Conservation (phyloP, 2,113 vertebrate genomes). For the Dicentrarchus labrax region DNA sequence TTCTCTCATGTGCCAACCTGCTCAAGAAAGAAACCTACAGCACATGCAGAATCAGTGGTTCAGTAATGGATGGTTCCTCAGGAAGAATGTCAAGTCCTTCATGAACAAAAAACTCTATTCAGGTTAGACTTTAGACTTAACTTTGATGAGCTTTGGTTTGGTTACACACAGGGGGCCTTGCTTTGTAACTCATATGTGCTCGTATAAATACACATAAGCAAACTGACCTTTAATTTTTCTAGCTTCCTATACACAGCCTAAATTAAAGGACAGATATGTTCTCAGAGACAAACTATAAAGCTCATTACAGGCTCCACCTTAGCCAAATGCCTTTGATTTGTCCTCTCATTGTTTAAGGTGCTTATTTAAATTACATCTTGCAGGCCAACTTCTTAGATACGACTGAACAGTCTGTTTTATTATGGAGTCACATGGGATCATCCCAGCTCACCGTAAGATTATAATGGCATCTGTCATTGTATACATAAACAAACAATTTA, state of each 20-base stretch:
- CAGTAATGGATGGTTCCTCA: neutral
- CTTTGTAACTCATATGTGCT: neutral
- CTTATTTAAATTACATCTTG: conserved; percentile 31
- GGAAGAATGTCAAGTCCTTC: neutral
- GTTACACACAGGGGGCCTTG: neutral
- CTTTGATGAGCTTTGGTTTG: neutral
- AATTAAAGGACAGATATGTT: conserved; percentile 48
- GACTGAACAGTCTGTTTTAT: neutral
- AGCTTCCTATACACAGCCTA: conserved; percentile 19
- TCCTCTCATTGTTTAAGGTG: neutral
- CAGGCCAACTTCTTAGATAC: neutral
- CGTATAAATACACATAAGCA: neutral
- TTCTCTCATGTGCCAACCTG: conserved; percentile 60
- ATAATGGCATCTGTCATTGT: neutral
- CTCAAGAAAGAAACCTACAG: neutral
- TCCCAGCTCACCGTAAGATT: neutral
- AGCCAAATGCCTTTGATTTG: conserved; percentile 5
- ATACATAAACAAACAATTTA: neutral
- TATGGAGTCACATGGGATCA: neutral
- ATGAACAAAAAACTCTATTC: neutral
- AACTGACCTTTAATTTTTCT: conserved; percentile 26
- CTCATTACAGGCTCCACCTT: conserved; percentile 31
- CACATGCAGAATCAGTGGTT: neutral
- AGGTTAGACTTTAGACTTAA: neutral
- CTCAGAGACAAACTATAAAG: neutral